A percentile compares a stretch with the other conserved stretches of the same genome.
These are phyloP conservation scores for Urocyon cinereoargenteus DNA, from an alignment of 2,797 vertebrate species.

Conservation along the genomic window DNA sequence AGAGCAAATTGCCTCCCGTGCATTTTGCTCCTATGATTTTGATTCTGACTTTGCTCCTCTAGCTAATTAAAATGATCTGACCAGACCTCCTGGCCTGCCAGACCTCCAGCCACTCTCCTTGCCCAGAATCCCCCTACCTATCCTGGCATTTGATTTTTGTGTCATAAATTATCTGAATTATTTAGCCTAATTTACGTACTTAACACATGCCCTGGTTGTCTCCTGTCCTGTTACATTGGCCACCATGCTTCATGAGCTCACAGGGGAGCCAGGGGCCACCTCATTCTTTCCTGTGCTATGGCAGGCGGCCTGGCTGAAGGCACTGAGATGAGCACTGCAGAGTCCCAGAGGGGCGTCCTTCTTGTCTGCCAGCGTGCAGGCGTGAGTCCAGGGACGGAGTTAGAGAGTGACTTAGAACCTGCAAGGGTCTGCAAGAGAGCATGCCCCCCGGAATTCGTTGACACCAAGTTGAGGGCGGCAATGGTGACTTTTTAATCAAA, in stretches of 20 bases:
- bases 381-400: not conserved
- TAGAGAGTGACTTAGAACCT: not conserved
- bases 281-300: not conserved
- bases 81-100: not conserved
- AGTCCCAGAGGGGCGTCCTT: not conserved
- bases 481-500: not conserved
- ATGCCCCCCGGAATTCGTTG: not conserved
- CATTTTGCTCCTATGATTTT: not conserved
- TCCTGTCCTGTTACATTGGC: not conserved
- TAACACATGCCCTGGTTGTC: not conserved
- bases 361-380: not conserved
- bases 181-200: not conserved
- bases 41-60: not conserved
- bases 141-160: not conserved
- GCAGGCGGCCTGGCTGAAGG: not conserved
- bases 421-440: not conserved
- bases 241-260: not conserved
- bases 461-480: not conserved
- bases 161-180: not conserved
- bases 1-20: not conserved
- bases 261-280: not conserved
- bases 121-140: not conserved
- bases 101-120: not conserved
- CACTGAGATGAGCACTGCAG: not conserved
- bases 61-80: not conserved